Evolutionary conservation across 2,797 vertebrate species (phyloP), one percentile per base, ranked within the genome.

Genomic region (Sebastes melanostomus): DNA sequence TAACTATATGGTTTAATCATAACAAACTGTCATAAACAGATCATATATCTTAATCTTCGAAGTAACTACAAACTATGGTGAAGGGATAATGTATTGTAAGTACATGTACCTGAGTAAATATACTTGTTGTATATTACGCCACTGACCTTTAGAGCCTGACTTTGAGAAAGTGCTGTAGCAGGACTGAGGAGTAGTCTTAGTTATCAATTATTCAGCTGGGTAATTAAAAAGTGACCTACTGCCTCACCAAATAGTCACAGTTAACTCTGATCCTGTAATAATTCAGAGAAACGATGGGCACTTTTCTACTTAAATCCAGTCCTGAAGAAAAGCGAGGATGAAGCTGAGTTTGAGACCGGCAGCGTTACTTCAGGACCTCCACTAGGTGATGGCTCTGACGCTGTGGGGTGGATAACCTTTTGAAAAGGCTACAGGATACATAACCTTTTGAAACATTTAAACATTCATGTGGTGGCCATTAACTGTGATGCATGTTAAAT

Each of bases 361-460:
- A 3, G 80, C 13, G n/a, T 77, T 73, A 56, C 73, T 78, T 68
- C 56, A 77, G 88, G 82, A 88, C 74, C 54, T 86, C 69, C 22
- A 72, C 71, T 52, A 85, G 84, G 66, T 84, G 80, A 86, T 72
- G 81, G 75, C 76, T 84, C 60, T 9, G 65, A 73, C 75, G 50
- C 85, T 84, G 80, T 63, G 24, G 85, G 82, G 77, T n/a, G 81
- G 78, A 82, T 91, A 90, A 93, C 90, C 88, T 93, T 93, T 92
- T 70, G 67, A 86, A 89, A 87, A 86, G 80, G 87, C 86, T 92
- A 81, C 85, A 85, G 81, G 91, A 77, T 78, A 77, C 75, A 80
- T 90, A 90, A 92, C 91, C 91, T 93, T 93, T 91, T 72, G 62
- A 90, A 83, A 87, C 67, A 91, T 89, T 90, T 88, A 89, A 86